Evolutionary conservation across 2,888 invertebrate species (phyloP).

Genomic region (Eupithecia centaureata): DNA sequence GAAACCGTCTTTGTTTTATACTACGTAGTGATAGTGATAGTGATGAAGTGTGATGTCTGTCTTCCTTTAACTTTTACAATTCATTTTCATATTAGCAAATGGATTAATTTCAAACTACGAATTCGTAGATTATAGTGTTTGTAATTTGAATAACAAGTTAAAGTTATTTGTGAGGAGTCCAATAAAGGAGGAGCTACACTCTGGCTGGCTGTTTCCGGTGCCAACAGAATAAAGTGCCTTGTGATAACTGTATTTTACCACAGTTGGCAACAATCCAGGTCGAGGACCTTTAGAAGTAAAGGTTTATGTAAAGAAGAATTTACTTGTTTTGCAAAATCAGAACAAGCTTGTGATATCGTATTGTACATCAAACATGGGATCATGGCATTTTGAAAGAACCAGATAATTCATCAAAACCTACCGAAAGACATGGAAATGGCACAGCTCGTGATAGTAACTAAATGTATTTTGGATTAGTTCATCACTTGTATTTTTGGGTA

Average conservation of each 20-base stretch:
- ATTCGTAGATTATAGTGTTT: no score
- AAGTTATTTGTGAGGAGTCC: constrained; percentile 6
- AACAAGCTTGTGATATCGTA: background rate
- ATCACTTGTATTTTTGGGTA: no score
- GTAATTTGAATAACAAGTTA: background rate
- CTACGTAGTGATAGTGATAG: no score
- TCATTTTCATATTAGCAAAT: background rate
- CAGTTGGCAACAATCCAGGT: constrained; percentile 15
- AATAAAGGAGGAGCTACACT: background rate
- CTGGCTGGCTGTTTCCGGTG: background rate
- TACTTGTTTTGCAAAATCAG: background rate
- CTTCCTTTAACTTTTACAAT: background rate
- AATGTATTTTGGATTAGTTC: no score
- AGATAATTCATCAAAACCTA: no score
- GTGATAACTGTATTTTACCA: constrained; percentile 11
- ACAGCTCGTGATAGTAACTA: no score
- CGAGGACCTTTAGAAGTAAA: background rate
- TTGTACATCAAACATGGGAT: background rate
- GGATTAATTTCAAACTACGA: background rate
- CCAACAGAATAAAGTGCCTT: constrained; percentile 12
- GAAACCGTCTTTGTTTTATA: no score
- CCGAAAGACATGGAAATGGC: no score
- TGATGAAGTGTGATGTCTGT: no score
- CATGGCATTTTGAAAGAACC: background rate
- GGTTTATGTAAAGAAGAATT: background rate